Conservation (phyloP, 2,113 vertebrate genomes). For the Perognathus longimembris region DNA sequence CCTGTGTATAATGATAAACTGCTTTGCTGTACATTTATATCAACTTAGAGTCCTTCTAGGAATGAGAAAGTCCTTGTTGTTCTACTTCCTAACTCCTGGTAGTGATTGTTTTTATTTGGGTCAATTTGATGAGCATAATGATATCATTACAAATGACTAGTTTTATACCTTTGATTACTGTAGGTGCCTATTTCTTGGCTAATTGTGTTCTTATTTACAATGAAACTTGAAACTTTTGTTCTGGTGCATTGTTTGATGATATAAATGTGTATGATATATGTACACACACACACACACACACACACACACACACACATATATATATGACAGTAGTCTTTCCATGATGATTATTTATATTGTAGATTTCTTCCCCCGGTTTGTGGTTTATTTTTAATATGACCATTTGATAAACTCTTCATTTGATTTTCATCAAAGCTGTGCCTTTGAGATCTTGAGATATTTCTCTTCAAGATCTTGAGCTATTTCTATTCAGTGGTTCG, state of each 20-base stretch:
- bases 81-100: not conserved
- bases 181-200: not conserved
- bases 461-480: too few relatives aligned
- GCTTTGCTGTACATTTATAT: not conserved
- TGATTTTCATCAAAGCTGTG: not conserved
- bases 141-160: not conserved
- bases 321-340: not conserved
- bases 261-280: not conserved
- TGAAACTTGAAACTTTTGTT: not conserved
- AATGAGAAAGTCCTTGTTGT: too few relatives aligned
- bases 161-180: not conserved
- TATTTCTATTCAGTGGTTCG: too few relatives aligned
- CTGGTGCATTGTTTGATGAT: not conserved
- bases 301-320: too few relatives aligned
- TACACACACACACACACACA: too few relatives aligned
- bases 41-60: rapidly evolving
- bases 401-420: not conserved
- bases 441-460: not conserved
- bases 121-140: not conserved
- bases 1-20: not conserved
- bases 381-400: not conserved
- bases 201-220: not conserved
- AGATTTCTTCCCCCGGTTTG: not conserved
- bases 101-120: not conserved
- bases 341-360: not conserved